Base-by-base conservation (phyloP, 2,888 invertebrate species). In the Cactoblastis cactorum region DNA sequence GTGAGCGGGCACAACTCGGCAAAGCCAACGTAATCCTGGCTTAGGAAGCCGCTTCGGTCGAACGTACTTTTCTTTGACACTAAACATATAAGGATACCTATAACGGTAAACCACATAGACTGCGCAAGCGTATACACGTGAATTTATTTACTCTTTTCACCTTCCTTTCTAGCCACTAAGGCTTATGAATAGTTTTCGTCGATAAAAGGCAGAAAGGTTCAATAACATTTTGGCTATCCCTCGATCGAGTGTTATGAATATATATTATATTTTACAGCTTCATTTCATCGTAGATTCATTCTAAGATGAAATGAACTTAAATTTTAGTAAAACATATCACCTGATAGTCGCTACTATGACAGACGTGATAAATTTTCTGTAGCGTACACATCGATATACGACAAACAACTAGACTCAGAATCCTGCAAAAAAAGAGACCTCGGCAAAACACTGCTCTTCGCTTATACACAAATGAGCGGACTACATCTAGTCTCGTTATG, bases 1-100 rank as follows among this genome's bases (percentile, higher is more conserved):
- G 53, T 57, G 57, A 61, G 50, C 43, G 54, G 63, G 51, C 59
- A 66, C 55, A 69, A 65, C 62, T 59, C 57, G 45, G 58, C 54
- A 67, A 69, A 72, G 64, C 55, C 59, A 62, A 60, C 61, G 63
- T 77, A 77, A 78, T 70, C 78, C 77, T 57, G 66, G 74, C 71
- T 77, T 78, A 77, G 69, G 69, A 75, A 75, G 69, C 71, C 73
- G 59, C 59, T 69, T 52, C 59, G 62, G 53, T 45, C 59, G 57
- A 49, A 47, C 32, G 55, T 45, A 52, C 46, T 53, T 63, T 59
- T 57, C 59, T 49, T 55, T 41, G 48, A 52, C 52, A 33, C 33
- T 39, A 33, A 28, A 41, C 41, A 52, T 32, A 48, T 49, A 35
- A 51, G 41, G 41, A n/a, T 50, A 51, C 28, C 12, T 32, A 35